A percentile compares a stretch with the other conserved stretches of the same genome.
phyloP scores from a whole-genome alignment of 2,888 invertebrate species.

The Embidobia sp. region DNA sequence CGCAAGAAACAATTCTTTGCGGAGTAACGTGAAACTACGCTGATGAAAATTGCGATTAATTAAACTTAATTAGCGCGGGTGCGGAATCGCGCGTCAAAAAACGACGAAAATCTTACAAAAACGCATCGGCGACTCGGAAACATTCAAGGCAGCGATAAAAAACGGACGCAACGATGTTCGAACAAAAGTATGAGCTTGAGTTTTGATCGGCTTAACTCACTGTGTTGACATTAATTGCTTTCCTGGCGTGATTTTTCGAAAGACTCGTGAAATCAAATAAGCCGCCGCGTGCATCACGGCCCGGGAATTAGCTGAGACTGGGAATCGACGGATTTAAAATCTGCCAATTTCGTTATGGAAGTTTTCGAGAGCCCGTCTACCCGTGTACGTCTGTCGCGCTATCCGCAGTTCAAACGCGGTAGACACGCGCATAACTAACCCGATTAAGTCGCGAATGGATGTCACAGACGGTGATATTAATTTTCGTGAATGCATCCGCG shows the following conservation, averaged over 20 bases:
- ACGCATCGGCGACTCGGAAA: no score
- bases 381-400: constrained; percentile 61
- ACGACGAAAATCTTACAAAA: no score
- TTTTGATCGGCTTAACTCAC: constrained; percentile 59
- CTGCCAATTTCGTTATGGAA: constrained; percentile 67
- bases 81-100: no score
- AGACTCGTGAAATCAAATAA: constrained; percentile 62
- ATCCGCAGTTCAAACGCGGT: constrained; percentile 64
- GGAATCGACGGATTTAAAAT: constrained; percentile 67
- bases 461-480: constrained; percentile 79
- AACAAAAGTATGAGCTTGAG: constrained; percentile 55
- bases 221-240: constrained; percentile 63
- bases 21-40: no score
- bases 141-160: no score
- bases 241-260: constrained; percentile 60
- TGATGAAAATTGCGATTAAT: no score
- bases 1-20: no score
- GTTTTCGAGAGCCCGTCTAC: constrained; percentile 67
- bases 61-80: no score
- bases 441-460: constrained; percentile 76
- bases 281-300: constrained; percentile 49
- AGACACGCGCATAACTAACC: constrained; percentile 71
- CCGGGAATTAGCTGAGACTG: constrained; percentile 60
- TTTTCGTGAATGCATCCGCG: constrained; percentile 78
- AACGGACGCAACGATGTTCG: constrained; percentile 27